Evolutionary conservation across 2,113 vertebrate genomes (phyloP).

Genomic region (Pica pica): DNA sequence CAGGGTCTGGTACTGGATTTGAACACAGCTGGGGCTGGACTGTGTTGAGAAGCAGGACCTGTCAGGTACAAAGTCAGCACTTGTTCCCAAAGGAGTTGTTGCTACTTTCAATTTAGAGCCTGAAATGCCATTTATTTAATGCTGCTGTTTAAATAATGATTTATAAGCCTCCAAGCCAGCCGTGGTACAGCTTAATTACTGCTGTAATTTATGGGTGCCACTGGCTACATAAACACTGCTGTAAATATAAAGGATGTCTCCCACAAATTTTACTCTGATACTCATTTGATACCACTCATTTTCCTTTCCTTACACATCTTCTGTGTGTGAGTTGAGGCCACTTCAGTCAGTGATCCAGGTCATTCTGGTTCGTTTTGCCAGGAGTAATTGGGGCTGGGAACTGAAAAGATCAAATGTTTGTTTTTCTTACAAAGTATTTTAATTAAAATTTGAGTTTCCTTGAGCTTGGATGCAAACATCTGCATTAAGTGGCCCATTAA

Average conservation of each 20-base stretch:
- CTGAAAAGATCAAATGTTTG: conserved; percentile 21
- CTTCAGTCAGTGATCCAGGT: neutral
- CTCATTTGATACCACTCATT: conserved; percentile 38
- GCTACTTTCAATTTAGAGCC: conserved; percentile 40
- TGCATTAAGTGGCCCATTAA: conserved; percentile 3
- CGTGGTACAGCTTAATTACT: conserved; percentile 59
- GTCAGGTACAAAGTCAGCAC: neutral
- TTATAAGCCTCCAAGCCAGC: conserved; percentile 63
- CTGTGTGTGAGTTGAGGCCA: neutral
- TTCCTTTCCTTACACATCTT: neutral
- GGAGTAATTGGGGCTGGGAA: neutral
- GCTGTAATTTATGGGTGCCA: conserved; percentile 66
- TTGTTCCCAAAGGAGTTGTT: conserved; percentile 6
- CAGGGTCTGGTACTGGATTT: neutral
- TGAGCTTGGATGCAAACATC: conserved; percentile 40
- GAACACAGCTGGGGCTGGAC: neutral
- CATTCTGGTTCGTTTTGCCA: neutral
- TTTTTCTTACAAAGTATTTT: conserved; percentile 54
- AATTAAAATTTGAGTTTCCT: conserved; percentile 67
- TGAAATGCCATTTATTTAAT: conserved; percentile 62
- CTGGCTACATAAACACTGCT: conserved; percentile 54
- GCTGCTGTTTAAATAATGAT: conserved; percentile 66
- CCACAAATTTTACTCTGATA: conserved; percentile 53
- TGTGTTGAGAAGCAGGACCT: neutral
- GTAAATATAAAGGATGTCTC: conserved; percentile 63